Base-by-base conservation (phyloP, 2,888 invertebrate genomes). In the Epsilonema sp. region DNA sequence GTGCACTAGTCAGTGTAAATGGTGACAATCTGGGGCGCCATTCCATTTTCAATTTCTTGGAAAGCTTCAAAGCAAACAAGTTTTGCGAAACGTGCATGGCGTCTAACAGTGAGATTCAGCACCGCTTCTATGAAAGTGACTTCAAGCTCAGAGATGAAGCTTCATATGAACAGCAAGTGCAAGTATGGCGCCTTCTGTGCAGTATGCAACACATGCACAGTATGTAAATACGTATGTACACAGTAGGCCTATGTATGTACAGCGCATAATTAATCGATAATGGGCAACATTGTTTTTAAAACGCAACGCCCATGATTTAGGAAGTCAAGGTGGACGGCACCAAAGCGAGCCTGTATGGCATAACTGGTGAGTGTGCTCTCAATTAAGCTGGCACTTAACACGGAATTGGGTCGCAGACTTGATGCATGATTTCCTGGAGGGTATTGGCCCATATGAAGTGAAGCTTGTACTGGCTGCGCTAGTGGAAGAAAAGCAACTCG, bases 381-480 rank as follows among this genome's bases (percentile, higher is more conserved):
- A n/a, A n/a, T n/a, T n/a, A n/a, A n/a, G 16, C 8, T 31, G 31
- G 31, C 8, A 31, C 8, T 16, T 31, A 13, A 13, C 31, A 31
- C 8, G 31, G 16, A 39, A 39, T n/a, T 8, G 21, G 8, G 22
- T 20, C 39, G 22, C 8, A 20, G 39, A 39, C 39, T 20, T 39
- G 21, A 39, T 39, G 39, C 39, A 39, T 39, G 39, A 39, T 20
- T 39, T 39, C 39, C 39, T 39, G 8, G 39, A 39, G n/a, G 39
- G 39, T 20, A 21, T 39, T 20, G 39, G 39, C 8, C 39, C 39
- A 8, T 39, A 19, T 39, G 39, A 39, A 39, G 21, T 20, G 8
- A 39, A 39, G 22, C 39, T 39, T 20, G 39, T 39, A 5, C 39
- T 39, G 8, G 22, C 5, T 20, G 16, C 13, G 13, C 39, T 39